Conservation (phyloP, 1,140 invertebrate species). For the Euura lappo region DNA sequence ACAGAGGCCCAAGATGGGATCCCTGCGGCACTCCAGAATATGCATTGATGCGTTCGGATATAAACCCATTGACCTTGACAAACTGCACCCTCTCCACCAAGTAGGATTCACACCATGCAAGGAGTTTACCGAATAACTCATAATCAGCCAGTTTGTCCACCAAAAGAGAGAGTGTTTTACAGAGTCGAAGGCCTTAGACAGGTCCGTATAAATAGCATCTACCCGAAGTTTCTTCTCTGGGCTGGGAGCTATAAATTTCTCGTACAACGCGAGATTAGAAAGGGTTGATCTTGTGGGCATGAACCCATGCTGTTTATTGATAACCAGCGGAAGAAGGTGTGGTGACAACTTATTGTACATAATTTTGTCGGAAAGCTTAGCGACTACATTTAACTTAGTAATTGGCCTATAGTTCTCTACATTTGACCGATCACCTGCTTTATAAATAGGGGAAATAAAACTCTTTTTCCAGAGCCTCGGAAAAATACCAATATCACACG, state of each 20-base stretch:
- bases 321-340: too few species aligned
- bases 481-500: too few species aligned
- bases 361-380: background rate
- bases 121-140: background rate
- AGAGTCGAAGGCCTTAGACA: too few species aligned
- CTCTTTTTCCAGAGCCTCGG: too few species aligned
- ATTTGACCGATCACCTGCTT: background rate
- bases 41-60: background rate
- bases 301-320: background rate
- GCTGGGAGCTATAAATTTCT: background rate
- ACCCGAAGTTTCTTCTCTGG: background rate
- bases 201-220: too few species aligned
- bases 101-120: background rate
- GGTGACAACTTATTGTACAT: background rate
- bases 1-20: background rate
- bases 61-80: background rate
- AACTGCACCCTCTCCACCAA: background rate
- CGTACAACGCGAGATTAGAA: background rate
- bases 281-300: background rate
- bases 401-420: too few species aligned
- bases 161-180: background rate
- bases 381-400: background rate
- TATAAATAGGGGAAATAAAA: too few species aligned
- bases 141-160: background rate
- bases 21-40: background rate